Conservation (phyloP, 2,797 vertebrate species). For the Parambassis ranga region DNA sequence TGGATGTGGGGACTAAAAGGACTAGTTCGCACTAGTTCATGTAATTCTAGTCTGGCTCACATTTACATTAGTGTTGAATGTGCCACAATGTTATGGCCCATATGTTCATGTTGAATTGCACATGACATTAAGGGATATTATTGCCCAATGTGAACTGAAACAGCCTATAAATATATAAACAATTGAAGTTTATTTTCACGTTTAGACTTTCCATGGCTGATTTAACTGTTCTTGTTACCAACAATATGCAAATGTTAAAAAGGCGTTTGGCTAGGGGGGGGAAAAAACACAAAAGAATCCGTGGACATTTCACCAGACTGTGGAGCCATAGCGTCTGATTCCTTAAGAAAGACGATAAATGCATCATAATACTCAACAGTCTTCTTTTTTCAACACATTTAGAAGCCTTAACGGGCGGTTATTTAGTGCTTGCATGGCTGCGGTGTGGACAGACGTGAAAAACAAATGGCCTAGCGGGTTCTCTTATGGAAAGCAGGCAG, state of each 20-base stretch:
- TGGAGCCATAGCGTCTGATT: neutral
- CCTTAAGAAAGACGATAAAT: neutral
- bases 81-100: too few relatives aligned
- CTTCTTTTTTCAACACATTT: neutral
- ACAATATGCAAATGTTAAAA: neutral
- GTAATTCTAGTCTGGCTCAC: too few relatives aligned
- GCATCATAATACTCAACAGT: neutral
- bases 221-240: neutral
- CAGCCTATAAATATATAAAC: too few relatives aligned
- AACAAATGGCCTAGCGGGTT: slow-evolving; percentile 62
- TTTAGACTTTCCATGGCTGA: neutral
- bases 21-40: too few relatives aligned
- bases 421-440: neutral
- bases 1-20: too few relatives aligned
- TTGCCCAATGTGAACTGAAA: too few relatives aligned
- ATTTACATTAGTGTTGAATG: too few relatives aligned
- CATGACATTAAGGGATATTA: too few relatives aligned
- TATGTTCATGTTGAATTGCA: too few relatives aligned
- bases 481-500: slow-evolving; percentile 58
- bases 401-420: neutral
- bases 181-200: neutral
- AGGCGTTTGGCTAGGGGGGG: neutral
- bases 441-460: slow-evolving; percentile 17
- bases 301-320: neutral
- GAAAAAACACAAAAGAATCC: neutral